Evolutionary conservation across 2,113 vertebrate genomes (phyloP), one percentile per base, ranked within the genome.

Genomic region (Odocoileus virginianus): DNA sequence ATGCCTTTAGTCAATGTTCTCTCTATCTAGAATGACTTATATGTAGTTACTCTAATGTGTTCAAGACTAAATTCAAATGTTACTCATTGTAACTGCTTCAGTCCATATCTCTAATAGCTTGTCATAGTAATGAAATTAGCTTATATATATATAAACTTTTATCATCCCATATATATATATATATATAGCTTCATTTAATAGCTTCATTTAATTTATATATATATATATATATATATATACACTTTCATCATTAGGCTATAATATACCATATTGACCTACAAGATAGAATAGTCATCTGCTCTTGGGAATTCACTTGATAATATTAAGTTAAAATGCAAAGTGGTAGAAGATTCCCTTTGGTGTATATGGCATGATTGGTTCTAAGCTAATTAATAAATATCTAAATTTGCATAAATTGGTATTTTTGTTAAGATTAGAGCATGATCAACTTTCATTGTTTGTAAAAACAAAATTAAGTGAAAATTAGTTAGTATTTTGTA

Each of bases 241-340:
- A 50, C n/a, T 91, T 87, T 9, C 12, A 71, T 82, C 43, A 15
- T 6, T 58, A 90, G 27, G 58, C 47, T 67, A 27, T 21, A 91
- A 74, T 47, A 33, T 7, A 25, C 19, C 64, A 55, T 86, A 78
- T 81, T 67, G 40, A 58, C 89, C 84, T 74, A 33, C 3, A 87
- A 95, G 45, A 16, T 61, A 88, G 33, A 78, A 19, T 47, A 82
- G 40, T 76, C 28, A 82, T 81, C 54, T 5, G 13, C 27, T 94
- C 36, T 2, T 86, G 91, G 60, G 47, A 83, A 95, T 94, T 95
- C 67, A 96, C 28, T 91, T 50, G 47, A 57, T 16, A 91, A 96
- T 89, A 84, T 92, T 52, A 88, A 93, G 30, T 85, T 83, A 64
- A 55, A 87, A 17, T 54, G 7, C 43, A 43, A 61, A 71, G 45